Evolutionary conservation across 2,797 vertebrate genomes (phyloP).

Genomic region (Aselliscus stoliczkanus): DNA sequence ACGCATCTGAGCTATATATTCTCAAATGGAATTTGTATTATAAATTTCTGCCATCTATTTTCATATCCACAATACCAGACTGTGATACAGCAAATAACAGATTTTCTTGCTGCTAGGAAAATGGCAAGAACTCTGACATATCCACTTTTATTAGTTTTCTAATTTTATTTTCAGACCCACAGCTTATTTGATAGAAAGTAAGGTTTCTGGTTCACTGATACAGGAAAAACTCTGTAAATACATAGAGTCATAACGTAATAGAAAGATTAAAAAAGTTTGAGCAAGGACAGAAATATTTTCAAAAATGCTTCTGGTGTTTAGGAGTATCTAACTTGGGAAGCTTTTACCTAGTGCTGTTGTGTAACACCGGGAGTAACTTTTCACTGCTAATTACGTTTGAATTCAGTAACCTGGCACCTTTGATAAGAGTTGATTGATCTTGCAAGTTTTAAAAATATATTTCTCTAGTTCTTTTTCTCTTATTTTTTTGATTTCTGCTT

Average conservation of each 20-base stretch:
- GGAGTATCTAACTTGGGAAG: not conserved
- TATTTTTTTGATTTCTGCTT: not conserved
- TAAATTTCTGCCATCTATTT: conserved; percentile 18
- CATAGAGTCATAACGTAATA: conserved; percentile 28
- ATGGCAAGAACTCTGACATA: conserved; percentile 16
- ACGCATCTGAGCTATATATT: not conserved
- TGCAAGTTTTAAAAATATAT: not conserved
- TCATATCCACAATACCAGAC: conserved; percentile 1
- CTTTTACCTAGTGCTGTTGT: not conserved
- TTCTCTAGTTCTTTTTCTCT: not conserved
- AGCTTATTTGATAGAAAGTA: conserved; percentile 47
- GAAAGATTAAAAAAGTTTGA: conserved; percentile 39
- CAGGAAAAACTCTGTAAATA: conserved; percentile 42
- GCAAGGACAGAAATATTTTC: not conserved
- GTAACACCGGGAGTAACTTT: not conserved
- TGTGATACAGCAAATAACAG: conserved; percentile 14
- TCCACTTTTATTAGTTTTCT: conserved; percentile 65
- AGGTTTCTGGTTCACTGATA: not conserved
- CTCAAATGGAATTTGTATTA: not conserved
- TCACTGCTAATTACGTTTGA: not conserved
- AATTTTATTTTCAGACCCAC: conserved; percentile 41
- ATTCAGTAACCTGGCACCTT: not conserved
- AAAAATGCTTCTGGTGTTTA: not conserved
- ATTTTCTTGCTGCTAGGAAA: conserved; percentile 29
- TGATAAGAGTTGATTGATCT: no score